A percentile compares a stretch with the other conserved stretches of the same genome.
Conservation (phyloP, 1,140 invertebrate genomes). For the Brachystomella parvula region DNA sequence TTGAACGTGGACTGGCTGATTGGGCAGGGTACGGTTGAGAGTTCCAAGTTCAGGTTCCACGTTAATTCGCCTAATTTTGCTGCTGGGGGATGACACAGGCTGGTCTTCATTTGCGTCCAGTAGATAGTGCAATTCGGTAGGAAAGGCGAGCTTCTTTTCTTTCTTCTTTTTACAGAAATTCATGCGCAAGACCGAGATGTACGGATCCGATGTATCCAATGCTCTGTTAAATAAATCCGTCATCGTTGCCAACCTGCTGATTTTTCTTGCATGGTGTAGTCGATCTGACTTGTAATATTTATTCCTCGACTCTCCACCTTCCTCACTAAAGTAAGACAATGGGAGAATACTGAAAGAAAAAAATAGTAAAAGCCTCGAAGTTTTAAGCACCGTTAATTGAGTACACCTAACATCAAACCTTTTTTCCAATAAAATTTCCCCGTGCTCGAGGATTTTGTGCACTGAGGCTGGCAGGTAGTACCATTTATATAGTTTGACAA, state of each 20-base stretch:
- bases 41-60: no score
- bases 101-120: no score
- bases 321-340: neutral
- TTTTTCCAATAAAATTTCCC: constrained; percentile 38
- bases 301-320: constrained; percentile 9
- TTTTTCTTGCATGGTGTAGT: constrained; percentile 11
- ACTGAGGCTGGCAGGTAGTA: constrained; percentile 42
- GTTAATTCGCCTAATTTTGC: no score
- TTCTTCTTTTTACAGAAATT: neutral
- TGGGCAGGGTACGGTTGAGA: no score
- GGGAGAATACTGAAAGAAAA: neutral
- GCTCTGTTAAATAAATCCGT: constrained; percentile 18
- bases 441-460: constrained; percentile 42
- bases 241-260: neutral
- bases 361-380: no score
- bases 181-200: constrained; percentile 4
- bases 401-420: no score
- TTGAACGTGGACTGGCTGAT: no score
- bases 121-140: no score
- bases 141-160: no score
- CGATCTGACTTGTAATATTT: constrained; percentile 17
- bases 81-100: no score
- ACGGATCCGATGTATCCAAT: constrained; percentile 24
- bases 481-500: constrained; percentile 38
- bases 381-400: no score